Percentiles rank a stretch among this genome's conserved stretches.
These are phyloP conservation scores for Polyommatus iphigenia DNA, from an alignment of 2,888 invertebrate species.

Conservation along the genomic window DNA sequence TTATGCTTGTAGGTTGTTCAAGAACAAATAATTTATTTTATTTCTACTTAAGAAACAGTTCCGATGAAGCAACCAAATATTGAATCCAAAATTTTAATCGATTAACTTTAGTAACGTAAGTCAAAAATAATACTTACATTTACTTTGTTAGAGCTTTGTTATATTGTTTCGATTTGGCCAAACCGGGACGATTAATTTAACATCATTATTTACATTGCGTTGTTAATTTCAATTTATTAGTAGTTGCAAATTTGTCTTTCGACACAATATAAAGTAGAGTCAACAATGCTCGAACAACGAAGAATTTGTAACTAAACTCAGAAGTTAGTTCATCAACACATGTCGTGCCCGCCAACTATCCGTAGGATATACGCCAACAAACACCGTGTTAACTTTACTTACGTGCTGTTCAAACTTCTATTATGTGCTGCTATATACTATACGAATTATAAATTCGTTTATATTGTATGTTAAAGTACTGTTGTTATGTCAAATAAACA, in stretches of 20 bases:
- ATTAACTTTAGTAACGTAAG: too few relatives aligned
- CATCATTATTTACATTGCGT: background rate
- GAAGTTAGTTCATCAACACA: constrained; percentile 66
- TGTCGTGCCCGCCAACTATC: constrained; percentile 66
- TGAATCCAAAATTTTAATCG: too few relatives aligned
- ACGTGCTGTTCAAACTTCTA: constrained; percentile 38
- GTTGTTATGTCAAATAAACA: background rate
- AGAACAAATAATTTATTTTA: background rate
- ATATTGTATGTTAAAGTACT: background rate
- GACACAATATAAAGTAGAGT: constrained; percentile 36
- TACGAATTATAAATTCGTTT: background rate
- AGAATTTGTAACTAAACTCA: constrained; percentile 60
- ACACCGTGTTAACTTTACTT: constrained; percentile 49
- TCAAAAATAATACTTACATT: too few relatives aligned
- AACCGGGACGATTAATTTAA: background rate
- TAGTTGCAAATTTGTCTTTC: background rate
- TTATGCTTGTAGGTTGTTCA: background rate
- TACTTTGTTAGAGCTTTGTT: background rate
- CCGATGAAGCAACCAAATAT: too few relatives aligned
- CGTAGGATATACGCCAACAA: constrained; percentile 59
- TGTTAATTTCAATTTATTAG: background rate
- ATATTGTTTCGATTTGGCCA: too few relatives aligned
- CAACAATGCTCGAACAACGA: constrained; percentile 46
- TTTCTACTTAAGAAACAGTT: too few relatives aligned
- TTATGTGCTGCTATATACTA: background rate